phyloP scores from a whole-genome alignment of 2,113 vertebrate species.

The Xiphophorus maculatus region DNA sequence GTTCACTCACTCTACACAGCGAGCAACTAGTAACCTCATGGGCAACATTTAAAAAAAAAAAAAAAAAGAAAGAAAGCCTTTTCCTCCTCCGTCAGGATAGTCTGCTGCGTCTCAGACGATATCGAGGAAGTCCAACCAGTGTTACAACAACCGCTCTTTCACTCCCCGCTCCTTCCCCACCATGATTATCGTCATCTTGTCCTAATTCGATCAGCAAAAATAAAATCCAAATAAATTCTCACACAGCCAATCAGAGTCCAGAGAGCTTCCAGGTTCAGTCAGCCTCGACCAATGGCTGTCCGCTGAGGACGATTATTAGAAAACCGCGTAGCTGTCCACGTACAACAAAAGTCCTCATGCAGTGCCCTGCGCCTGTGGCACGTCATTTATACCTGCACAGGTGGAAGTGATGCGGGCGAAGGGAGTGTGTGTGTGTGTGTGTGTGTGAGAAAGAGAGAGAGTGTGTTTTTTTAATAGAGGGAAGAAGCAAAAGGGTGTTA shows the following conservation, averaged over 20 bases:
- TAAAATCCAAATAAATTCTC: slow-evolving; percentile 51
- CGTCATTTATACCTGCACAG: slow-evolving; percentile 64
- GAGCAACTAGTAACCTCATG: slow-evolving; percentile 75
- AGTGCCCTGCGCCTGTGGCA: slow-evolving; percentile 61
- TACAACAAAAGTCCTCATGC: slow-evolving; percentile 73
- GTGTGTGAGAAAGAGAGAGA: slow-evolving; percentile 24
- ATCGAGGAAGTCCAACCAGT: slow-evolving; percentile 59
- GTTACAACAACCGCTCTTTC: slow-evolving; percentile 47
- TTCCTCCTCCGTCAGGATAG: slow-evolving; percentile 50
- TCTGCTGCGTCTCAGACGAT: slow-evolving; percentile 40
- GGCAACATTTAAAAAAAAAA: slow-evolving; percentile 64
- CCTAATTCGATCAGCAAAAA: slow-evolving; percentile 43
- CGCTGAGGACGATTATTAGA: slow-evolving; percentile 46
- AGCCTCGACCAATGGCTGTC: slow-evolving; percentile 54
- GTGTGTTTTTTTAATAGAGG: slow-evolving; percentile 44
- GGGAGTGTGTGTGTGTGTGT: slow-evolving; percentile 1
- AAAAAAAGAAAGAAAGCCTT: slow-evolving; percentile 2
- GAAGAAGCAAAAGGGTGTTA: slow-evolving; percentile 60
- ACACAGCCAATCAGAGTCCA: slow-evolving; percentile 61
- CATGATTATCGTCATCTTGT: slow-evolving; percentile 65
- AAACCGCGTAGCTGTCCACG: slow-evolving; percentile 62
- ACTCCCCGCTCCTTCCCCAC: slow-evolving; percentile 13
- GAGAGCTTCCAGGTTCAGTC: slow-evolving; percentile 57
- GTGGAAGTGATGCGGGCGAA: slow-evolving; percentile 36
- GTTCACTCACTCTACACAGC: slow-evolving; percentile 75